phyloP scores from a whole-genome alignment of 2,888 invertebrate species.

The Sarcophaga variegata region DNA sequence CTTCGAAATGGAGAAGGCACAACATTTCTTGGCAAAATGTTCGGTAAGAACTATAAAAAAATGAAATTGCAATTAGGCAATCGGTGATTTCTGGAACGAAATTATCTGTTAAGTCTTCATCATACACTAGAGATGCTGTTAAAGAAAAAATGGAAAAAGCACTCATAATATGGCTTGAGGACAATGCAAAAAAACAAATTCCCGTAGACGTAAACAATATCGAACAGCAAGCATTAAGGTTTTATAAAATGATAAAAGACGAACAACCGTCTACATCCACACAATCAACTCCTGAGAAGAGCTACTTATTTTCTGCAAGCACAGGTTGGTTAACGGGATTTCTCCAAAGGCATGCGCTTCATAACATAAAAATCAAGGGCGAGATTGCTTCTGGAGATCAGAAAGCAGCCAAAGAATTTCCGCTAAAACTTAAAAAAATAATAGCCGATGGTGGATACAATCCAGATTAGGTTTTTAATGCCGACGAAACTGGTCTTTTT shows the following conservation, averaged over 20 bases:
- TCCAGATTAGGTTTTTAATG: constrained; percentile 74
- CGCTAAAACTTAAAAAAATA: constrained; percentile 50
- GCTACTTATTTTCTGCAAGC: constrained; percentile 62
- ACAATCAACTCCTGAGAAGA: background rate
- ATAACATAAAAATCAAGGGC: constrained; percentile 71
- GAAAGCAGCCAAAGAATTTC: constrained; percentile 66
- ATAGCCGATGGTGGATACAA: constrained; percentile 66
- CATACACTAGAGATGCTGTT: too few species aligned
- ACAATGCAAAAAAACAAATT: constrained; percentile 64
- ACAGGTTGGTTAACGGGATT: constrained; percentile 39
- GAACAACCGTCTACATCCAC: constrained; percentile 27
- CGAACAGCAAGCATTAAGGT: constrained; percentile 65
- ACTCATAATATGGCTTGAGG: constrained; percentile 61
- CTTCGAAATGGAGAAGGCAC: too few species aligned
- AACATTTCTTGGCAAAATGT: too few species aligned
- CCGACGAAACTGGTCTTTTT: constrained; percentile 72
- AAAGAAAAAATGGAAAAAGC: too few species aligned
- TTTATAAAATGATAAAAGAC: constrained; percentile 64
- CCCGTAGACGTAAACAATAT: constrained; percentile 68
- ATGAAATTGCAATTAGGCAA: too few species aligned
- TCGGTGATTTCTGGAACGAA: too few species aligned
- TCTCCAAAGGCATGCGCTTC: constrained; percentile 68
- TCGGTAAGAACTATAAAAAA: too few species aligned
- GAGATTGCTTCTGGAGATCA: constrained; percentile 71
- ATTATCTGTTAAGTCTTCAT: too few species aligned